These are phyloP conservation scores for Istiophorus platypterus DNA, from an alignment of 2,113 vertebrate species.

Conservation along the genomic window DNA sequence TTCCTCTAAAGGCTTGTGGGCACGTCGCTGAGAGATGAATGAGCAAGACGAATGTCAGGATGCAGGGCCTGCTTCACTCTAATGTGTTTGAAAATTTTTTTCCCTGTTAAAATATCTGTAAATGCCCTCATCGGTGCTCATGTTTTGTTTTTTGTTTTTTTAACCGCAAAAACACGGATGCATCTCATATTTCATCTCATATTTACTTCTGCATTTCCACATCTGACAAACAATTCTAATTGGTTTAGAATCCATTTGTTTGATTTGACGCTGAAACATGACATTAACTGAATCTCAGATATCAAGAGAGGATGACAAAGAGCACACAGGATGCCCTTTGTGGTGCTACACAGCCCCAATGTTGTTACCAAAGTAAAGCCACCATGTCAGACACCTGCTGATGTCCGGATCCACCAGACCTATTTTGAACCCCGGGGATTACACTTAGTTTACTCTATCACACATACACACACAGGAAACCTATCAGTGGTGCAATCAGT, in stretches of 20 bases:
- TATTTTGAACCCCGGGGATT: slow-evolving; percentile 25
- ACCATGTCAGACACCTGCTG: slow-evolving; percentile 41
- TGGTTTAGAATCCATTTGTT: not conserved
- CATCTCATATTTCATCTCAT: slow-evolving; percentile 2
- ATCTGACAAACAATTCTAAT: not conserved
- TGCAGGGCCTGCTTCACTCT: slow-evolving; percentile 38
- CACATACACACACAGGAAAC: not conserved
- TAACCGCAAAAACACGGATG: not conserved
- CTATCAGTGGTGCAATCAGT: slow-evolving; percentile 29
- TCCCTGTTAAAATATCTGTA: not conserved
- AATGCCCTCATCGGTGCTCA: not conserved
- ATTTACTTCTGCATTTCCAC: not conserved
- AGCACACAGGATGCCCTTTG: slow-evolving; percentile 9
- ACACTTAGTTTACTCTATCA: slow-evolving; percentile 31
- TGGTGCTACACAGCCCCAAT: slow-evolving; percentile 7
- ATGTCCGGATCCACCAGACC: slow-evolving; percentile 14
- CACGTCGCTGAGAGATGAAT: slow-evolving; percentile 32
- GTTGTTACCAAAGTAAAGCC: slow-evolving; percentile 51
- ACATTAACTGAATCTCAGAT: not conserved
- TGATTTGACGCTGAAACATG: not conserved
- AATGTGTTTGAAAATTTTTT: slow-evolving; percentile 16
- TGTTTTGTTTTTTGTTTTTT: not conserved
- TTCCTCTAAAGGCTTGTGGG: not conserved
- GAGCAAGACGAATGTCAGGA: not conserved
- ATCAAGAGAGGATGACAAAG: not conserved